These are phyloP conservation scores for Florisuga fusca DNA, from an alignment of 2,797 vertebrate genomes.

Conservation along the genomic window DNA sequence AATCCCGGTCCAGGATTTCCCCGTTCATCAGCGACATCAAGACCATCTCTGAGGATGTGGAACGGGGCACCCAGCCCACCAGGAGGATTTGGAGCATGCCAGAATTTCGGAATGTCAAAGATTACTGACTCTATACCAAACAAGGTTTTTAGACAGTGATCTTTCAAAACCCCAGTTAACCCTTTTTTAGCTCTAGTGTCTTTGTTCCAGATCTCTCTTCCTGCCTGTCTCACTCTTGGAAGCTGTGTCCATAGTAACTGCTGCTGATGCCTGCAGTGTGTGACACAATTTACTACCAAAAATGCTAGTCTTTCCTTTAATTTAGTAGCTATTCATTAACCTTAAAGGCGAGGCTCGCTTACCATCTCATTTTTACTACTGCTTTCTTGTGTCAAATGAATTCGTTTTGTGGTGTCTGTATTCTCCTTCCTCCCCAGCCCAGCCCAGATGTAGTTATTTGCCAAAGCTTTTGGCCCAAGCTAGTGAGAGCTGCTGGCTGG, in stretches of 20 bases:
- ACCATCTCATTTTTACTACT: slow-evolving; percentile 16
- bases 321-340: slow-evolving; percentile 14
- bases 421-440: neutral
- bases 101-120: slow-evolving; percentile 84
- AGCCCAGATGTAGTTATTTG: slow-evolving; percentile 1
- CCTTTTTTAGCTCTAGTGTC: slow-evolving; percentile 27
- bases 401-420: neutral
- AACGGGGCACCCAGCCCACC: slow-evolving; percentile 78
- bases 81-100: slow-evolving; percentile 94
- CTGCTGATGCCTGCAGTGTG: neutral
- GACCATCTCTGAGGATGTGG: slow-evolving; percentile 92
- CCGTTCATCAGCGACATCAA: slow-evolving; percentile 91
- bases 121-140: slow-evolving; percentile 63
- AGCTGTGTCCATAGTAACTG: slow-evolving; percentile 23
- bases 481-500: neutral
- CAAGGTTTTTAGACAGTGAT: slow-evolving; percentile 46
- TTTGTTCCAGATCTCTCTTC: neutral
- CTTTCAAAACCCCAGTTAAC: slow-evolving; percentile 25
- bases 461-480: neutral
- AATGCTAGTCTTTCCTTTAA: neutral
- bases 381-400: slow-evolving; percentile 30
- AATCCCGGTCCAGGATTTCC: slow-evolving; percentile 89
- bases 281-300: slow-evolving; percentile 8
- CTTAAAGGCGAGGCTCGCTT: neutral
- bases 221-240: neutral